Conservation (phyloP, 2,113 vertebrate species). For the Thunnus thynnus region DNA sequence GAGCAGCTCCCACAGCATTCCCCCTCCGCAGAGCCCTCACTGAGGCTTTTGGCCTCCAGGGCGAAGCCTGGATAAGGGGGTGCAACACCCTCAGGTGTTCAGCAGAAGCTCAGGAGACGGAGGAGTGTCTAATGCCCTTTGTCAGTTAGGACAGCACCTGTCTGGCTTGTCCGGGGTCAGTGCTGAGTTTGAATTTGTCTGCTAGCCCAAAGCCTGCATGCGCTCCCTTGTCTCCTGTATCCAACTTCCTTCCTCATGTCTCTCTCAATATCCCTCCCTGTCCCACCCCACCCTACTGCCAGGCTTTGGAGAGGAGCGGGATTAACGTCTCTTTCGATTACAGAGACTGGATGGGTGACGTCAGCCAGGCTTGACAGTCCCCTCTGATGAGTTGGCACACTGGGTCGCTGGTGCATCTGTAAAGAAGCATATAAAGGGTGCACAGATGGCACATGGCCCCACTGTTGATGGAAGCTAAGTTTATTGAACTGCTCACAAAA, state of each 20-base stretch:
- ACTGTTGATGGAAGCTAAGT: conserved; percentile 4
- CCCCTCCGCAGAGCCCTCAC: conserved; percentile 73
- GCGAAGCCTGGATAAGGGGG: conserved; percentile 53
- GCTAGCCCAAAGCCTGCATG: conserved; percentile 30
- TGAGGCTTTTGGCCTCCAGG: conserved; percentile 80
- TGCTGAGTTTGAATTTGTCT: conserved; percentile 2
- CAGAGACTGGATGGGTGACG: conserved; percentile 77
- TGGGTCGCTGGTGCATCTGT: conserved; percentile 57
- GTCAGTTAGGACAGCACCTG: conserved; percentile 27
- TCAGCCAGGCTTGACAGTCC: conserved; percentile 72
- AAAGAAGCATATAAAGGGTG: conserved; percentile 40
- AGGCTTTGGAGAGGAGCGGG: conserved; percentile 82
- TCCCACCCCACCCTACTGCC: conserved; percentile 58
- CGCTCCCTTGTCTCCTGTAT: conserved; percentile 23
- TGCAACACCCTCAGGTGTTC: conserved; percentile 27
- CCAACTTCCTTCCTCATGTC: conserved; percentile 60
- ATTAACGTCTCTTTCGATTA: conserved; percentile 88
- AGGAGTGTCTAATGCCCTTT: neutral
- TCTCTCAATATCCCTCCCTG: conserved; percentile 54
- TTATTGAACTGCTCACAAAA: neutral
- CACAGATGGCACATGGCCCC: conserved; percentile 5
- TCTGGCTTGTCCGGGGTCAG: conserved; percentile 23
- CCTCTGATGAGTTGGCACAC: conserved; percentile 70
- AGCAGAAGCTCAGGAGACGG: conserved; percentile 22
- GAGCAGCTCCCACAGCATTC: conserved; percentile 73